Evolutionary conservation across 2,797 vertebrate species (phyloP).

Genomic region (Bradypodion pumilum): DNA sequence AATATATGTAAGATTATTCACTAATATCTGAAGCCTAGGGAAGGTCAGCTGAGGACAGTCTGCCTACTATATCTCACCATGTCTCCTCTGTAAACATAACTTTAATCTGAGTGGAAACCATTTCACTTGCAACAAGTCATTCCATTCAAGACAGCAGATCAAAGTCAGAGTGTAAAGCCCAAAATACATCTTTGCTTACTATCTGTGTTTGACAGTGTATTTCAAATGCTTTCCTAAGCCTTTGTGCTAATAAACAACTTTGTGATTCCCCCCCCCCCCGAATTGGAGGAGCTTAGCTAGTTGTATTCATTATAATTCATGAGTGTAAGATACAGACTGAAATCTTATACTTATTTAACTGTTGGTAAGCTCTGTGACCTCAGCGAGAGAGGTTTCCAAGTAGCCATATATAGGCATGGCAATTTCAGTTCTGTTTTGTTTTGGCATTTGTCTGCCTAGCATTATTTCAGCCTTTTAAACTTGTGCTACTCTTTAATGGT

Average conservation of each 20-base stretch:
- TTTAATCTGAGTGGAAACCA: conserved; percentile 7
- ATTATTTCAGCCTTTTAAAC: background rate
- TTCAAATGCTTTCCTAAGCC: conserved; percentile 10
- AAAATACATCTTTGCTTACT: conserved; percentile 17
- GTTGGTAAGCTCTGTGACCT: background rate
- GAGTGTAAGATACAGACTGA: background rate
- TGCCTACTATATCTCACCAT: background rate
- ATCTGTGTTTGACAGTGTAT: background rate
- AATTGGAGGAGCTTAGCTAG: background rate
- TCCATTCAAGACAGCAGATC: conserved; percentile 8
- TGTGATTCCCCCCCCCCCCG: conserved; percentile 19
- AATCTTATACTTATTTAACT: background rate
- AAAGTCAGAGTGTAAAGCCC: conserved; percentile 32
- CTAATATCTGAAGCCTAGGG: background rate
- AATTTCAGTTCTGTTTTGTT: background rate
- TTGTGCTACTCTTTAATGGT: background rate
- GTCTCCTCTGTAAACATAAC: background rate
- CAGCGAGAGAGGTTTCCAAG: background rate
- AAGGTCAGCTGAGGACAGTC: background rate
- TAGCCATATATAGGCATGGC: background rate
- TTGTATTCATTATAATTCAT: background rate
- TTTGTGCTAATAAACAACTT: conserved; percentile 17
- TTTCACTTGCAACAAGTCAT: conserved; percentile 20
- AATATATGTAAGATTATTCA: background rate
- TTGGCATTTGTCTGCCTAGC: background rate